A percentile compares a stretch with the other conserved stretches of the same genome.
Conservation (phyloP, 2,113 vertebrate species). For the Mixornis gularis region DNA sequence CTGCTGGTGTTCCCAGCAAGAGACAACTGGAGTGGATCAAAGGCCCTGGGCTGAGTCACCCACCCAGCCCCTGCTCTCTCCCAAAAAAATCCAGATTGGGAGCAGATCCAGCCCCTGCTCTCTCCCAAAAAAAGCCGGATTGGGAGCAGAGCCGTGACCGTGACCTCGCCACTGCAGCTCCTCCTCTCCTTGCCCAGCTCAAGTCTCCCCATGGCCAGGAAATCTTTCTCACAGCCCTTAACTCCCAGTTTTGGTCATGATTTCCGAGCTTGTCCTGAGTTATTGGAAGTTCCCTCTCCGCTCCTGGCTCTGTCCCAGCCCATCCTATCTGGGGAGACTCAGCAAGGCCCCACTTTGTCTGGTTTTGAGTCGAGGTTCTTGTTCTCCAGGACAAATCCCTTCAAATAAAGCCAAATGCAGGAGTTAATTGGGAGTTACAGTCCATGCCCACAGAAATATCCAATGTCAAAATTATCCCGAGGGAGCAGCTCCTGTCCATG, state of each 20-base stretch:
- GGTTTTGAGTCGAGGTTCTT: not conserved
- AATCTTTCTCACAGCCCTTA: not conserved
- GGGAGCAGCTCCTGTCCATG: not conserved
- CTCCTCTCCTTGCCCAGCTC: not conserved
- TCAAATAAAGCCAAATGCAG: not conserved
- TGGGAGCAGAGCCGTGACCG: not conserved
- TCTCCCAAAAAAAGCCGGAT: not conserved
- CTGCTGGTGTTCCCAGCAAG: not conserved
- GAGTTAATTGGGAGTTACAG: not conserved
- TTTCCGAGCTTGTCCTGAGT: not conserved
- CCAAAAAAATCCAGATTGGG: fast-evolving
- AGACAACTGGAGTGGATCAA: not conserved
- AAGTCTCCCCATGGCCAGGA: not conserved
- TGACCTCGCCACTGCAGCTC: not conserved
- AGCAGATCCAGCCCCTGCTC: not conserved
- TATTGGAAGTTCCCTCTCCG: not conserved
- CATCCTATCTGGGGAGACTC: not conserved
- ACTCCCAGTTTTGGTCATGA: not conserved
- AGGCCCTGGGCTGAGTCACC: not conserved
- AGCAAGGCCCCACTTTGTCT: not conserved
- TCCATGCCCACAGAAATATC: not conserved
- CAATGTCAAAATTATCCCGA: not conserved
- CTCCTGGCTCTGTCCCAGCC: not conserved
- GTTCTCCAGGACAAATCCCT: not conserved
- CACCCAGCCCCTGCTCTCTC: not conserved